Evolutionary conservation across 2,797 vertebrate genomes (phyloP).

Genomic region (Crypturellus tataupa): DNA sequence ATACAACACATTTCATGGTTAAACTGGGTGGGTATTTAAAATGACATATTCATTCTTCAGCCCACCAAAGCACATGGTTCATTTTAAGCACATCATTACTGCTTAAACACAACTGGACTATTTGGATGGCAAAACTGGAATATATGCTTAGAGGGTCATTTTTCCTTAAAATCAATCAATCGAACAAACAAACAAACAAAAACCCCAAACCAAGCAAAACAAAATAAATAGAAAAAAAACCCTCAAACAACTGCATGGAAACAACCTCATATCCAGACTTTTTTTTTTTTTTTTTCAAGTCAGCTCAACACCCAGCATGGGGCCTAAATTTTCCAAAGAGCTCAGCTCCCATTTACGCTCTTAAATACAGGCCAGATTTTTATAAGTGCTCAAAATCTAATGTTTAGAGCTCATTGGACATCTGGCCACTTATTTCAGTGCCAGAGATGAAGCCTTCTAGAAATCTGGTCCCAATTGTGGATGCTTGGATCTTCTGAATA

Average conservation of each 20-base stretch:
- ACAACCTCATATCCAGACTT: not conserved
- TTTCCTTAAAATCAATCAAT: not conserved
- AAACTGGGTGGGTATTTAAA: not conserved
- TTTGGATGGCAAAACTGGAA: not conserved
- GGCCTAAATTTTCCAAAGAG: conserved; percentile 36
- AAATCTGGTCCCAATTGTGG: conserved; percentile 60
- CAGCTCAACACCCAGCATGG: conserved; percentile 22
- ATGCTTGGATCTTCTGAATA: conserved; percentile 33
- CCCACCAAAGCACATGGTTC: not conserved
- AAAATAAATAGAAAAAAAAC: not conserved
- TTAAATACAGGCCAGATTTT: conserved; percentile 67
- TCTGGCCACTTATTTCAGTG: conserved; percentile 60
- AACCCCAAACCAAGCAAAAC: not conserved
- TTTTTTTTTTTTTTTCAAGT: not conserved
- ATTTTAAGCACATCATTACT: conserved; percentile 3
- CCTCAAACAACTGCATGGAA: not conserved
- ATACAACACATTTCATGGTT: not conserved
- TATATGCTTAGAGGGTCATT: not conserved
- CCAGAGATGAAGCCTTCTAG: conserved; percentile 51
- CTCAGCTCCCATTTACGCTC: conserved; percentile 5
- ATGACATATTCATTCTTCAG: not conserved
- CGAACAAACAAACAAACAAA: not conserved
- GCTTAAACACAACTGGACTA: conserved; percentile 4
- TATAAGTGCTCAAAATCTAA: conserved; percentile 41
- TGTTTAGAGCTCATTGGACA: conserved; percentile 57